Evolutionary conservation across 1,140 invertebrate species (phyloP).

Genomic region (Chelonus insularis): DNA sequence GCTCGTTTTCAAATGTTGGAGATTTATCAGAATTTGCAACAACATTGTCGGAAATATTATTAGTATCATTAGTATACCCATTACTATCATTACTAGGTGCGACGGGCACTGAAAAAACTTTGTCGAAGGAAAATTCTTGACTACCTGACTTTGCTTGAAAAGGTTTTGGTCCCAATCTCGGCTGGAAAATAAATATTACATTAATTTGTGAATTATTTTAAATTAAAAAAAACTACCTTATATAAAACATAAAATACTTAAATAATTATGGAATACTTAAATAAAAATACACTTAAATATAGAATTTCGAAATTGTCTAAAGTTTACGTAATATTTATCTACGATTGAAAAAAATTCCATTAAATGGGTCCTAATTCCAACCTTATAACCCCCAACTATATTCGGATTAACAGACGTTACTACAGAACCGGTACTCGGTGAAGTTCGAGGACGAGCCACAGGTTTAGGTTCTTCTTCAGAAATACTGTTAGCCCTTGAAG

Average conservation of each 20-base stretch:
- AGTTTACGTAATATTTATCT: no score
- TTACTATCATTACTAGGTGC: conserved; percentile 66
- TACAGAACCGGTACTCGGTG: conserved; percentile 59
- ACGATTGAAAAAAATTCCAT: neutral
- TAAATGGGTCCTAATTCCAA: conserved; percentile 48
- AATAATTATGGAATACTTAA: no score
- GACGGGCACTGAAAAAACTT: conserved; percentile 76
- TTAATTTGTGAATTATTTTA: no score
- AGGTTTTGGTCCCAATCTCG: conserved; percentile 78
- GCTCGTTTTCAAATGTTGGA: conserved; percentile 44
- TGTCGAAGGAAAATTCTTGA: conserved; percentile 76
- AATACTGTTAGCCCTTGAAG: conserved; percentile 67
- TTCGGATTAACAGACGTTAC: conserved; percentile 64
- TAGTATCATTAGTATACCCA: conserved; percentile 35
- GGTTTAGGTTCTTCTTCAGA: conserved; percentile 71
- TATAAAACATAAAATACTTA: no score
- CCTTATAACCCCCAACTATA: conserved; percentile 70
- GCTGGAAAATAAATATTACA: conserved; percentile 63
- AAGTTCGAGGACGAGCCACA: conserved; percentile 72
- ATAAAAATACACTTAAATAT: no score
- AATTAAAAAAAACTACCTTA: no score
- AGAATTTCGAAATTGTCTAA: no score
- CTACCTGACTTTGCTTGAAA: conserved; percentile 74
- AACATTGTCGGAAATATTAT: conserved; percentile 28
- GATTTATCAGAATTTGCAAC: conserved; percentile 47